Percentiles rank a stretch among this genome's conserved stretches.
phyloP scores from a whole-genome alignment of 2,888 invertebrate species.

The Itoplectis maculator region DNA sequence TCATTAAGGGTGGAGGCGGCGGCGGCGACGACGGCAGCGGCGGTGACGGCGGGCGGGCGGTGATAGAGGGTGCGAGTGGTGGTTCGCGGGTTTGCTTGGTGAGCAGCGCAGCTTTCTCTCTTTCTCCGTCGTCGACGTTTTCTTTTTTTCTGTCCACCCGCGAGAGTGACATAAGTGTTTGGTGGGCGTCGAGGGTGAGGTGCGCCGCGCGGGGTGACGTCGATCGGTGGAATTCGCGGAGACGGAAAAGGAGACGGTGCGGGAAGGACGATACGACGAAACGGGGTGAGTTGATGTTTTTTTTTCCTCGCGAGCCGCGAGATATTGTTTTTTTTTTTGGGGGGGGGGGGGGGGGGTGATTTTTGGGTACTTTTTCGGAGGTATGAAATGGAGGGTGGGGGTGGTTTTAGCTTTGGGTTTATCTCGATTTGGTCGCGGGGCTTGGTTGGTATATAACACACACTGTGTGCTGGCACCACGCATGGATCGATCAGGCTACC shows the following conservation, averaged over 20 bases:
- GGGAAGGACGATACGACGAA: background rate
- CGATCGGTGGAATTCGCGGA: background rate
- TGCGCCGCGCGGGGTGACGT: conserved; percentile 13
- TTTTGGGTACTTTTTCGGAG: background rate
- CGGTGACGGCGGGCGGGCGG: too few species aligned
- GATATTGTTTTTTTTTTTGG: background rate
- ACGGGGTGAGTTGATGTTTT: background rate
- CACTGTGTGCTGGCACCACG: conserved; percentile 39
- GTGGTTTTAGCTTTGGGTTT: conserved; percentile 50
- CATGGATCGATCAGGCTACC: conserved; percentile 68
- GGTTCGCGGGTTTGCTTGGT: background rate
- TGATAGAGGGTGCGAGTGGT: background rate
- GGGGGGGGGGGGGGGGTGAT: too few species aligned
- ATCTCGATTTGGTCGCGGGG: conserved; percentile 57
- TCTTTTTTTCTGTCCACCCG: background rate
- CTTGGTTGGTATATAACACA: conserved; percentile 47
- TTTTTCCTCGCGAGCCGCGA: background rate
- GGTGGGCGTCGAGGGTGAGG: conserved; percentile 11
- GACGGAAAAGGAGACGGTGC: background rate
- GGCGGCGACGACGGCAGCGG: too few species aligned
- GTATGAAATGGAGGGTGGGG: background rate
- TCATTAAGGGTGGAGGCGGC: background rate
- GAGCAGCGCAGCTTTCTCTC: too few species aligned
- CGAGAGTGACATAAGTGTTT: conserved; percentile 25
- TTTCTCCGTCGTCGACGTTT: too few species aligned